phyloP scores from a whole-genome alignment of 2,797 vertebrate species.

The Lutjanus campechanus region DNA sequence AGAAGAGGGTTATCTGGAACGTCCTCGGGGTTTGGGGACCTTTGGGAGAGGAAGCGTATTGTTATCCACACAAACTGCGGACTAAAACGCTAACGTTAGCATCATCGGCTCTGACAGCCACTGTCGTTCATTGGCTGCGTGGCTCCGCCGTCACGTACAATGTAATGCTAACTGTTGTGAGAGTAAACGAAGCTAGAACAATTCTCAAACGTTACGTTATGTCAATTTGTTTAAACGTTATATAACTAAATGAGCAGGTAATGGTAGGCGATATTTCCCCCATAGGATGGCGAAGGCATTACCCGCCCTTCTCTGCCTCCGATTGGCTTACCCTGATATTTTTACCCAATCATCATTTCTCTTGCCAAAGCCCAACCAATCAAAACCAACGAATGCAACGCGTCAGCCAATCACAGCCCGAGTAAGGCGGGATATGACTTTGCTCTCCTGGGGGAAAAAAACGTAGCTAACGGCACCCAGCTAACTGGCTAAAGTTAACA shows the following conservation, averaged over 20 bases:
- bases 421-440: too few relatives aligned
- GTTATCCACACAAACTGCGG: constrained; percentile 48
- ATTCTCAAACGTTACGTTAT: background rate
- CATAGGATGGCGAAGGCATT: too few relatives aligned
- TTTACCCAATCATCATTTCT: too few relatives aligned
- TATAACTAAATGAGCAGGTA: background rate
- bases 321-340: too few relatives aligned
- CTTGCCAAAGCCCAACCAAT: too few relatives aligned
- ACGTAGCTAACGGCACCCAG: background rate
- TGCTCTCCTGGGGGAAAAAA: too few relatives aligned
- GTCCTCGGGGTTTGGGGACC: constrained; percentile 68
- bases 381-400: too few relatives aligned
- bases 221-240: background rate
- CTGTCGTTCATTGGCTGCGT: background rate
- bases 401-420: too few relatives aligned
- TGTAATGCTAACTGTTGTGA: too few relatives aligned
- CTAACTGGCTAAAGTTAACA: constrained; percentile 28
- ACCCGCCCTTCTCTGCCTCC: too few relatives aligned
- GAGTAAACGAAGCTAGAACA: background rate
- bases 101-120: constrained; percentile 35
- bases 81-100: constrained; percentile 27
- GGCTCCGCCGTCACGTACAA: background rate
- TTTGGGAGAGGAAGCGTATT: constrained; percentile 25
- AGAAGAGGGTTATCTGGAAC: constrained; percentile 47
- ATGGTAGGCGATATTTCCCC: too few relatives aligned